These are phyloP conservation scores for Zophobas morio DNA, from an alignment of 1,140 invertebrate species.

Conservation along the genomic window DNA sequence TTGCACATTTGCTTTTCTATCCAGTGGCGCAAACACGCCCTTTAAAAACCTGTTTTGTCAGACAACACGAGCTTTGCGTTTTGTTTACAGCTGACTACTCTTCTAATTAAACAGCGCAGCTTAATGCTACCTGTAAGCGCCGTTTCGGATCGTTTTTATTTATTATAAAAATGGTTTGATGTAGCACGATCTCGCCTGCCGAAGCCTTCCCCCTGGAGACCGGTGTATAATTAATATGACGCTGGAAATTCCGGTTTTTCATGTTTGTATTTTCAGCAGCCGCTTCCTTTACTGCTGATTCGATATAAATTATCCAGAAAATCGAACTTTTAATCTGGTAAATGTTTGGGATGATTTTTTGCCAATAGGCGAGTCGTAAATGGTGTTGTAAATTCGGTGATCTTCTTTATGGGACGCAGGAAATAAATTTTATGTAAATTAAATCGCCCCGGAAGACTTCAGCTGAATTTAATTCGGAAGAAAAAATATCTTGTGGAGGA, in stretches of 20 bases:
- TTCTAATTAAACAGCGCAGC: slow-evolving; percentile 16
- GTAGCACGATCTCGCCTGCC: slow-evolving; percentile 6
- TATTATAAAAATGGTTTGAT: slow-evolving; percentile 10
- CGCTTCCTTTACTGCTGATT: not conserved
- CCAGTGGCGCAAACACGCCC: too few species aligned
- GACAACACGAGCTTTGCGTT: not conserved
- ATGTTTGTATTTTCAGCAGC: not conserved
- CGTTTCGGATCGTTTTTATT: slow-evolving; percentile 16
- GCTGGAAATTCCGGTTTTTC: not conserved
- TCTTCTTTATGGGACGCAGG: not conserved
- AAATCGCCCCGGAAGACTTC: not conserved
- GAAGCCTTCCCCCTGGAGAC: not conserved
- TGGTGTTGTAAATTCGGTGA: slow-evolving; percentile 2
- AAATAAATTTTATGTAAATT: slow-evolving; percentile 1
- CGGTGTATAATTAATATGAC: slow-evolving; percentile 16
- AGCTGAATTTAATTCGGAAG: not conserved
- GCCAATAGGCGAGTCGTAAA: not conserved
- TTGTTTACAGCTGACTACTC: not conserved
- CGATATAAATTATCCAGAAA: not conserved
- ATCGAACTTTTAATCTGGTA: slow-evolving; percentile 2
- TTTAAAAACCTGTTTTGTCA: too few species aligned
- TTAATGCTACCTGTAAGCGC: not conserved
- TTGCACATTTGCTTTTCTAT: too few species aligned
- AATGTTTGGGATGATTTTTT: not conserved
- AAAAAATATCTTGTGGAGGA: not conserved